Base-by-base conservation (phyloP, 23 tunicate genomes). In the Phallusia fumigata region DNA sequence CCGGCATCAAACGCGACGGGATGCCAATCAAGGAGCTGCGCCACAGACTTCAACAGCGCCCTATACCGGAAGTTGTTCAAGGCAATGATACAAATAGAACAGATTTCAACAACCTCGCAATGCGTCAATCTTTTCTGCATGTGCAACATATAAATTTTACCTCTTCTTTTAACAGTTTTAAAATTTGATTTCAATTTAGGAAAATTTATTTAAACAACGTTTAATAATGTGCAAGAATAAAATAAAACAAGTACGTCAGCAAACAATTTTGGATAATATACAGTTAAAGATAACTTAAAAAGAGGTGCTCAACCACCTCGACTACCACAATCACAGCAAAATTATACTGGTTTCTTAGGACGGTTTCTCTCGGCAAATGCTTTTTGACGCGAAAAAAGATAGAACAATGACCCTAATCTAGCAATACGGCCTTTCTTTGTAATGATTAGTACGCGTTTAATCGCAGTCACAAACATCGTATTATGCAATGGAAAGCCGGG, bases 21-120 rank as follows among this genome's bases (percentile, higher is more conserved):
- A 45, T 36, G 84, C 53, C 84, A 65, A 81, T 81, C 84, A 81
- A 26, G 32, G 31, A 35, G 32, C 33, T 19, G 44, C 40, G 28
- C 35, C 58, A 35, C 53, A 77, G 81, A 72, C 49, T 47, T 74
- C 80, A 83, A 83, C 77, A 83, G 86, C 86, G 86, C 86, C 86
- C 24, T 74, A 83, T 83, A 83, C 80, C 86, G 86, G 86, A 83
- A 83, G 80, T 49, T 74, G 36, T 83, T 83, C 79, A 30, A 13
- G 28, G 44, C 83, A 32, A 80, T 80, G 69, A 58, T 58, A 33
- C 45, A 33, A 34, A 19, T 74, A 2, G 78, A 33, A 34, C 40
- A 74, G 30, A 31, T 74, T 74, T 34, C 78, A 74, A 58, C 69
- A 21, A 58, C 69, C 13, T 58, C 47, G 8, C 69, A 58, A 58